These are phyloP conservation scores for Ivindomyrus marchei DNA, from an alignment of 2,113 vertebrate genomes.

Conservation along the genomic window DNA sequence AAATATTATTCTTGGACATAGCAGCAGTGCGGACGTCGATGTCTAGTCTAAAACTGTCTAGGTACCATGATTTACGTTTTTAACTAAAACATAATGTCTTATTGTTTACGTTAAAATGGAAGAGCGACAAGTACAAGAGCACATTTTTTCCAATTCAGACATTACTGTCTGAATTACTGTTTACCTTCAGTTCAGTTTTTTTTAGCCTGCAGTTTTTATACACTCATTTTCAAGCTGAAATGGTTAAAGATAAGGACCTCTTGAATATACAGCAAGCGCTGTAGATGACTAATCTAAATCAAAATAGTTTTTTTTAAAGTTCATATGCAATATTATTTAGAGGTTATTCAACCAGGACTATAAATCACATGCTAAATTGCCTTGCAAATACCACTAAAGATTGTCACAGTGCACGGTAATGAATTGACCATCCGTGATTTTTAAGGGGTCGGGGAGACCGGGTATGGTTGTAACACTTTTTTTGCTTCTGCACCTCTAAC, in stretches of 20 bases:
- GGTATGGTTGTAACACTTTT: background rate
- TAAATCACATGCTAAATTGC: background rate
- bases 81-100: slow-evolving; percentile 4
- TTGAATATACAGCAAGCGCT: background rate
- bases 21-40: background rate
- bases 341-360: background rate
- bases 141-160: background rate
- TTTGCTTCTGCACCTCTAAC: background rate
- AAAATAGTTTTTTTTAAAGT: background rate
- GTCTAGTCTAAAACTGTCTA: slow-evolving; percentile 7
- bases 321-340: background rate
- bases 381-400: background rate
- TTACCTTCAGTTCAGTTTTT: background rate
- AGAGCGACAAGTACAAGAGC: background rate
- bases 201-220: background rate
- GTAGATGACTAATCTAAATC: background rate
- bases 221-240: background rate
- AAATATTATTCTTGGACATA: slow-evolving; percentile 30
- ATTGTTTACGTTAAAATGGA: slow-evolving; percentile 14
- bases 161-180: background rate
- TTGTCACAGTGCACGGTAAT: background rate
- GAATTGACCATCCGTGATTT: background rate
- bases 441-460: background rate
- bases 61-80: slow-evolving; percentile 15
- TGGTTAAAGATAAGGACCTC: background rate